Evolutionary conservation across 2,113 vertebrate genomes (phyloP), one percentile per base, ranked within the genome.

Genomic region (Camelus bactrianus): DNA sequence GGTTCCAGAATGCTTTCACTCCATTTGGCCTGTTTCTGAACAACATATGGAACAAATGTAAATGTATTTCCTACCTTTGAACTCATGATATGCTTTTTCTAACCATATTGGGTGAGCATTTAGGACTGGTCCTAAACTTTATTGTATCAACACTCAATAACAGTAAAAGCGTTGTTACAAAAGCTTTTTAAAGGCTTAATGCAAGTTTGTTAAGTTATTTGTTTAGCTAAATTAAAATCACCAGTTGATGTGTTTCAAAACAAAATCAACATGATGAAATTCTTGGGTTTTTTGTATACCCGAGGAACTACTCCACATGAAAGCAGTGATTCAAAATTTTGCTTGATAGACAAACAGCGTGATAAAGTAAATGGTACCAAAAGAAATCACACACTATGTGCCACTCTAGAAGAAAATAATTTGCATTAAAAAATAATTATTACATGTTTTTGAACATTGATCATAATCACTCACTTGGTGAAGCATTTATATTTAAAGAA

Each of bases 281-380:
- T 90, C 75, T 70, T 38, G 12, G 82, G 90, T 96, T 95, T 83
- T 80, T 93, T 73, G 96, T 24, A 96, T 3, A 76, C 46, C 30
- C 19, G 79, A 86, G 60, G 22, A 81, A 85, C 26, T 84, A 30
- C 30, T 91, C 65, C n/a, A 62, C 89, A 94, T 52, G 69, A 96
- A 93, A 62, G 10, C 28, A 93, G 48, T 89, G 54, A 93, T 73
- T 96, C 60, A 93, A 52, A 32, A 94, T 67, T 87, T 38, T 96
- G 97, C 58, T 73, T 67, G 50, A 22, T 17, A 54, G 46, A 93
- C 85, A 96, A 93, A 73, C 28, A 95, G 62, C 64, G 46, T 95
- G 88, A 94, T 50, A 73, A 19, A 77, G 52, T 73, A 89, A 56
- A 70, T 50, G 26, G 3, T 93, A 81, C 73, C 62, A 42, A 87